Base-by-base conservation (phyloP, 2,113 vertebrate genomes). In the Hemiscyllium ocellatum region DNA sequence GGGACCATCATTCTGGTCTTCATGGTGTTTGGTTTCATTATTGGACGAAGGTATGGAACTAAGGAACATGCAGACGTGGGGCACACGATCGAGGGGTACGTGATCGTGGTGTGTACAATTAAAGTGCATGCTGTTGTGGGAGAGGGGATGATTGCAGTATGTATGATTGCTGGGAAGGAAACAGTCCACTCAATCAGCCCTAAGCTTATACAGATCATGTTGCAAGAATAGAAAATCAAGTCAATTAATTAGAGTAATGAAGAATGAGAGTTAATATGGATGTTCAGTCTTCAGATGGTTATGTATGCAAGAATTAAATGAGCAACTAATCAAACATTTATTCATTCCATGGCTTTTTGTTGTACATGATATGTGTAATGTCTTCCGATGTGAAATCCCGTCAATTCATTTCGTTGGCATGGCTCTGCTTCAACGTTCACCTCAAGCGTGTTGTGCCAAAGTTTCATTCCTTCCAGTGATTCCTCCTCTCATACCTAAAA, bases 21-120 rank as follows among this genome's bases (percentile, higher is more conserved):
- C 97, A 99, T 99, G 99, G 99, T 99, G 96, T 99, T 99, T 96
- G 99, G 99, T 97, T 99, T 99, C 98, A 99, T 99, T 98, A 99
- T 99, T 4, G 99, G 99, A 97, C 98, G 99, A 98, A 99, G 99
- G 99, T 99, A 99, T 97, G 97, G 96, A 97, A 96, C 97, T 97
- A 97, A 97, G 97, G 98, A 97, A 97, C 97, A 97, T 97, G 97
- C 97, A 98, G 98, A 98, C 97, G 97, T 97, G 94, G 94, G 69
- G 69, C 69, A 95, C 42, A 50, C 94, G 29, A 47, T 52, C 26
- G 94, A 95, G 68, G 94, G 94, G 94, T 95, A 95, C 94, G 94
- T 95, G 94, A 95, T 95, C 22, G 47, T 95, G 69, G 42, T 70
- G 47, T 95, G 50, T 29, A 33, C 47, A 72, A 70, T 95, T 50